Base-by-base conservation (phyloP, 2,113 vertebrate species). In the Kryptolebias marmoratus region DNA sequence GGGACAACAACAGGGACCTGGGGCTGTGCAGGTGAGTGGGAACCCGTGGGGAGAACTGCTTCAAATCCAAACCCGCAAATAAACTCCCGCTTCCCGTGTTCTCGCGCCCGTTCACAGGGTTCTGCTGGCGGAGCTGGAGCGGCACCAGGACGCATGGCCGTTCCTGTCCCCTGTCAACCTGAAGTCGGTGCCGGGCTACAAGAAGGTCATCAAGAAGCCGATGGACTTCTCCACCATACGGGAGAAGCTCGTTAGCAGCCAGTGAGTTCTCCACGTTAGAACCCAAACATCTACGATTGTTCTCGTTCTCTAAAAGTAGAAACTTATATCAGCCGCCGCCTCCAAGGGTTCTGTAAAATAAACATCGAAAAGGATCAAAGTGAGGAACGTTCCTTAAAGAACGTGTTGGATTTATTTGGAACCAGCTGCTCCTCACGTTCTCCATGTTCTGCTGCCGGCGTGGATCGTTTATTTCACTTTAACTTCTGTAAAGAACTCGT, bases 201-300 rank as follows among this genome's bases (percentile, higher is more conserved):
- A 91, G 92, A 99, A 98, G 91, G 96, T 99, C 92, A 99, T 99
- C 87, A 99, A 98, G 88, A 99, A 97, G 84, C 97, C 98, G 45
- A 99, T 99, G 98, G 98, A 99, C 93, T 99, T 99, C 90, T 96
- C 96, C 80, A 99, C 97, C 80, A 98, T 99, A 89, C 95, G 97
- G 82, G 97, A 98, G 88, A 99, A 99, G 90, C 95, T 99, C 69
- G 96, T 95, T 87, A 97, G 93, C 94, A 97, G 97, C 94, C 97
- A 97, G 98, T 99, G 94, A 98, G 98, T 98, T 67, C 36, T 27
- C 39, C 10, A 69, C 13, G 3, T 28, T 58, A 76, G 44, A 22
- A 22, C 22, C 22, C 22, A 22, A 22, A 22, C 22, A 22, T 22
- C 22, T 22, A 22, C 22, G 22, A 22, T 22, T 22, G 22, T 22